Evolutionary conservation across 2,797 vertebrate genomes (phyloP).

Genomic region (Silurus aristotelis): DNA sequence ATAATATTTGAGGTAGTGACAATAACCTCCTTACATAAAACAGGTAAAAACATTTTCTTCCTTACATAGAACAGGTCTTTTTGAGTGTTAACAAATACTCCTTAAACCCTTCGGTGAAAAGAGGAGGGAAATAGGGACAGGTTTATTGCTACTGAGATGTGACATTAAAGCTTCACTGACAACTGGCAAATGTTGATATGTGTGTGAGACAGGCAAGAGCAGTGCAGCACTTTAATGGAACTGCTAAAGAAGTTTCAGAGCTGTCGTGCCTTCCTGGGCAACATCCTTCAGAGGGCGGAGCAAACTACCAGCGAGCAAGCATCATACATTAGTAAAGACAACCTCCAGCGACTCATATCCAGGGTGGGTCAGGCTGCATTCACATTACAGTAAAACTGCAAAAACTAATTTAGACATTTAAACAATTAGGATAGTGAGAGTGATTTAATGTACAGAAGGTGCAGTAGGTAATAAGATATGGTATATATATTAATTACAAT

Average conservation of each 20-base stretch:
- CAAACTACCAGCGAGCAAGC: conserved; percentile 77
- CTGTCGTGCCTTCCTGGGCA: conserved; percentile 77
- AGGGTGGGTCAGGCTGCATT: conserved; percentile 71
- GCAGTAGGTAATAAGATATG: too few species aligned
- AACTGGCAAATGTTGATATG: not conserved
- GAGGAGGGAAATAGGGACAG: not conserved
- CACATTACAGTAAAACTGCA: too few species aligned
- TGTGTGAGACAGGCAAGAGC: conserved; percentile 78
- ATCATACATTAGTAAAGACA: conserved; percentile 93
- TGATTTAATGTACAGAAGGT: too few species aligned
- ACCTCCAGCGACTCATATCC: conserved; percentile 82
- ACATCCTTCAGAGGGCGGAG: conserved; percentile 87
- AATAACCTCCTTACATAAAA: not conserved
- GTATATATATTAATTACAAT: too few species aligned
- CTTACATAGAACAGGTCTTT: not conserved
- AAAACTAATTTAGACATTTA: too few species aligned
- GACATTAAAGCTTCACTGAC: not conserved
- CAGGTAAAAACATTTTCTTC: too few species aligned
- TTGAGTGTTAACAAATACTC: not conserved
- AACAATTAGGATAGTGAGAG: too few species aligned
- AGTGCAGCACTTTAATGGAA: conserved; percentile 80
- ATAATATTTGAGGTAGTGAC: not conserved
- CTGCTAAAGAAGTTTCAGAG: conserved; percentile 89
- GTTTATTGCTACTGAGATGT: not conserved
- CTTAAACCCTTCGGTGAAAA: not conserved